Conservation (phyloP, 2,888 invertebrate species). For the Phengaris alcon region DNA sequence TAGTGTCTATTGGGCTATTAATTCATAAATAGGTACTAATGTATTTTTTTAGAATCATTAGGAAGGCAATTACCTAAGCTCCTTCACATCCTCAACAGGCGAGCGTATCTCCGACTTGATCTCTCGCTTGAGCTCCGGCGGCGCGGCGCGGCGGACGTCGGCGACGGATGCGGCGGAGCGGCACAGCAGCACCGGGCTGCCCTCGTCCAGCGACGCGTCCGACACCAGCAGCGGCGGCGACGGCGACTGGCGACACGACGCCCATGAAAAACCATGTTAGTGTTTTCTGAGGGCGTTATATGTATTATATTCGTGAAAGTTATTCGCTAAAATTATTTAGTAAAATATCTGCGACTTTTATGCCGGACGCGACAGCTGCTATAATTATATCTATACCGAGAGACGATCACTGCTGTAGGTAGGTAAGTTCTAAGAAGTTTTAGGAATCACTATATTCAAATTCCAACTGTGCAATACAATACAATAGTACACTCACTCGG, state of each 20-base stretch:
- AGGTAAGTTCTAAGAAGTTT: no score
- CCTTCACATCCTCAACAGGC: neutral
- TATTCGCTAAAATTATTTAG: no score
- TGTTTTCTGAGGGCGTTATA: neutral
- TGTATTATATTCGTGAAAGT: no score
- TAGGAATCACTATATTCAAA: no score
- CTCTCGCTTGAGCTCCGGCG: neutral
- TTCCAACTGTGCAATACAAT: no score
- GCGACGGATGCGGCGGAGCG: neutral
- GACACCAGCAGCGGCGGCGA: slow-evolving; percentile 40
- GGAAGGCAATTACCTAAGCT: neutral
- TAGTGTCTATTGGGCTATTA: no score
- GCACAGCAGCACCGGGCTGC: slow-evolving; percentile 12
- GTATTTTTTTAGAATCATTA: neutral
- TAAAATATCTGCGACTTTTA: no score
- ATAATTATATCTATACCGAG: no score
- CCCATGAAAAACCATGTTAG: neutral
- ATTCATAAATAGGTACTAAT: no score
- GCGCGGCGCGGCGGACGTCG: neutral
- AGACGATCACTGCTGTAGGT: no score
- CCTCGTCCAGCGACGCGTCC: slow-evolving; percentile 33
- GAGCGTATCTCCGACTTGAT: neutral
- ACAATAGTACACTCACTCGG: slow-evolving; percentile 43
- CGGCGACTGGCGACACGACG: slow-evolving; percentile 31
- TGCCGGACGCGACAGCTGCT: no score